These are phyloP conservation scores for Eidolon dupreanum DNA, from an alignment of 2,797 vertebrate genomes.

Conservation along the genomic window DNA sequence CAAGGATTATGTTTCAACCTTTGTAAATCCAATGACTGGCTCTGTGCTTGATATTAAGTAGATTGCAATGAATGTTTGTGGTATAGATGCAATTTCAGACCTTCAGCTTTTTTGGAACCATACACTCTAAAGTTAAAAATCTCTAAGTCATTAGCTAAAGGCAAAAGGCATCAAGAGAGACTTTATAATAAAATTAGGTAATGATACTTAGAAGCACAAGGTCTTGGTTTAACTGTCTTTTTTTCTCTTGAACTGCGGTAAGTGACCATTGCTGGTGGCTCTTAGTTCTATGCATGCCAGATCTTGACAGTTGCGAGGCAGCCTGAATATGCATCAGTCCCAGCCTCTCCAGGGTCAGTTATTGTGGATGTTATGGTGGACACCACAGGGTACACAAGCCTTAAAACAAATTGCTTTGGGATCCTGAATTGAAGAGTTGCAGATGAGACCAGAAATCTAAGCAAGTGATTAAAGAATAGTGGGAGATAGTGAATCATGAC, in stretches of 20 bases:
- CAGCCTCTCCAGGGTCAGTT: not conserved
- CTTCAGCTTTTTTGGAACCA: not conserved
- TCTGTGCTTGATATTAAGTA: not conserved
- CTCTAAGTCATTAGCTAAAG: conserved; percentile 21
- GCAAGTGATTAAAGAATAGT: not conserved
- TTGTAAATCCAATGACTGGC: not conserved
- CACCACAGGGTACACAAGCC: not conserved
- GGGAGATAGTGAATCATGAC: not conserved
- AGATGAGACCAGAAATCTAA: not conserved
- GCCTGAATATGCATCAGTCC: not conserved
- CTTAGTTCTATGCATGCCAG: not conserved
- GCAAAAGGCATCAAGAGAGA: not conserved
- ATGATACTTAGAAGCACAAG: conserved; percentile 7
- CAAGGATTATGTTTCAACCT: not conserved
- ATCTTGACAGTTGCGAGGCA: not conserved
- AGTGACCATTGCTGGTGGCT: not conserved
- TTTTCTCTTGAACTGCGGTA: conserved; percentile 18
- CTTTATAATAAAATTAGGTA: conserved; percentile 9
- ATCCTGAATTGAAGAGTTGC: not conserved
- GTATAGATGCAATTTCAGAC: not conserved
- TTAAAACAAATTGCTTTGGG: not conserved
- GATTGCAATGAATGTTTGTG: not conserved
- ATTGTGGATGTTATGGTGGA: not conserved
- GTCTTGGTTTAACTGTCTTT: not conserved
- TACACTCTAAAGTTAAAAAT: conserved; percentile 16